Percentiles rank a stretch among this genome's conserved stretches.
phyloP scores from a whole-genome alignment of 2,888 invertebrate genomes.

The Perizoma flavofasciatum region DNA sequence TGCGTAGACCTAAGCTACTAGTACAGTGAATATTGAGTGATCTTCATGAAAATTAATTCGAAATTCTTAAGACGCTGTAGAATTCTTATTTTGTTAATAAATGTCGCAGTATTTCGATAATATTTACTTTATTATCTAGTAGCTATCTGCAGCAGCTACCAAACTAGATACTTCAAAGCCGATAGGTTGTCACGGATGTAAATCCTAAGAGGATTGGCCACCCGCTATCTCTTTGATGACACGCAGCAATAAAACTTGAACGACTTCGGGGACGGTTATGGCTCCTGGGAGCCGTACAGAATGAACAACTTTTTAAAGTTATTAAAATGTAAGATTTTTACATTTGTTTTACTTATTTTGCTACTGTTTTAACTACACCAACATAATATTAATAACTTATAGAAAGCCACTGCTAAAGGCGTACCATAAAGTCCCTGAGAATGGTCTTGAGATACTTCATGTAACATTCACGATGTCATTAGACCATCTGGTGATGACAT shows the following conservation, averaged over 20 bases:
- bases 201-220: constrained; percentile 37
- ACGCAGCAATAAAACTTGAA: constrained; percentile 39
- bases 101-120: too few relatives aligned
- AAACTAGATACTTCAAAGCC: constrained; percentile 40
- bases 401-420: background rate
- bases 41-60: too few relatives aligned
- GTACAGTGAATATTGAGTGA: too few relatives aligned
- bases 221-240: constrained; percentile 40
- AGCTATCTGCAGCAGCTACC: constrained; percentile 39
- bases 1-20: too few relatives aligned
- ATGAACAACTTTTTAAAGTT: constrained; percentile 27
- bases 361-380: constrained; percentile 11
- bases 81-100: too few relatives aligned
- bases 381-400: too few relatives aligned
- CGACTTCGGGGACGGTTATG: constrained; percentile 35
- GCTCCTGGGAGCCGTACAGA: constrained; percentile 20
- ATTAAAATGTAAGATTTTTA: constrained; percentile 25
- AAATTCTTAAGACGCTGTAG: too few relatives aligned
- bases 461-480: too few relatives aligned
- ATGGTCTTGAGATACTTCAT: too few relatives aligned
- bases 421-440: too few relatives aligned
- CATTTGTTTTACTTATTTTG: constrained; percentile 13
- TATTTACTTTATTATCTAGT: constrained; percentile 11
- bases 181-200: constrained; percentile 31
- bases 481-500: too few relatives aligned